phyloP scores from a whole-genome alignment of 2,113 vertebrate species.

The Lepidothrix coronata region DNA sequence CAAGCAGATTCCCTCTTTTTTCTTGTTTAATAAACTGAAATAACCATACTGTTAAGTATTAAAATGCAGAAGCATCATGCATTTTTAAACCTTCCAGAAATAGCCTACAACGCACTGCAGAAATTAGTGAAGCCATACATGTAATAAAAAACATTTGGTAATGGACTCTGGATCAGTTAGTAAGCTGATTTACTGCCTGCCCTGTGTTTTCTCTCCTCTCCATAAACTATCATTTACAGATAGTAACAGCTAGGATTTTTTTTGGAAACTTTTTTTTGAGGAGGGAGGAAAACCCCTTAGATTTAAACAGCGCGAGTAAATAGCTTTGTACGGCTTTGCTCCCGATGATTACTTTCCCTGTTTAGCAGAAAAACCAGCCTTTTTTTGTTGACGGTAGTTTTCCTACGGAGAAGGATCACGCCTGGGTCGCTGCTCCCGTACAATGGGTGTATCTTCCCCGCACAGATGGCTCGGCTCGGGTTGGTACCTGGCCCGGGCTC shows the following conservation, averaged over 20 bases:
- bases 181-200: slow-evolving; percentile 30
- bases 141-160: slow-evolving; percentile 42
- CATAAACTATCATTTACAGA: neutral
- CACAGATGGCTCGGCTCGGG: neutral
- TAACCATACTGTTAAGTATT: slow-evolving; percentile 50
- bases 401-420: neutral
- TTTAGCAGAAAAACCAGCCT: neutral
- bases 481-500: neutral
- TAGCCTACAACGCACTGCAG: slow-evolving; percentile 38
- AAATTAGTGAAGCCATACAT: slow-evolving; percentile 49
- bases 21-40: slow-evolving; percentile 48
- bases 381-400: neutral
- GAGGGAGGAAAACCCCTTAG: neutral
- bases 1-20: neutral
- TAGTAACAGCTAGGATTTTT: neutral
- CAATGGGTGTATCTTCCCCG: neutral
- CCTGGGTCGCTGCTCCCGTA: neutral
- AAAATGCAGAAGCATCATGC: slow-evolving; percentile 40
- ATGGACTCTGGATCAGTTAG: slow-evolving; percentile 34
- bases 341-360: neutral
- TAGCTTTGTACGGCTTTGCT: neutral
- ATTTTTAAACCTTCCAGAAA: slow-evolving; percentile 63
- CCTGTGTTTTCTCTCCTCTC: neutral
- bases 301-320: neutral
- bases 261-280: neutral